These are phyloP conservation scores for Sinodicranocentrus sp. DNA, from an alignment of 2,888 invertebrate species.

Conservation along the genomic window DNA sequence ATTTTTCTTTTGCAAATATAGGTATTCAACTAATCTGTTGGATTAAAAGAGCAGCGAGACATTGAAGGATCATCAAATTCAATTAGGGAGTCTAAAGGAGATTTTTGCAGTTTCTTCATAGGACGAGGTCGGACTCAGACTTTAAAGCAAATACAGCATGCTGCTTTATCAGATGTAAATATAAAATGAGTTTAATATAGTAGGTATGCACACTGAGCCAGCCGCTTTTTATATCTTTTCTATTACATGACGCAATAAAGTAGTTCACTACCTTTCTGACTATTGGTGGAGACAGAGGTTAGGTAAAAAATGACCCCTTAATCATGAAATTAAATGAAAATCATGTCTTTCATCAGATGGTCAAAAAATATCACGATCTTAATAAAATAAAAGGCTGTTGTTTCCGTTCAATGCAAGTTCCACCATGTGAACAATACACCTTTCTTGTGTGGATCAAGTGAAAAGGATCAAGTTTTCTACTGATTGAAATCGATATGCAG, in stretches of 20 bases:
- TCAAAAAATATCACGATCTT: background rate
- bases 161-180: no score
- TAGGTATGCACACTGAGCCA: background rate
- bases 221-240: background rate
- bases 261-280: constrained; percentile 32
- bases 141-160: no score
- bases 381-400: background rate
- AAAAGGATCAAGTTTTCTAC: background rate
- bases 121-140: background rate
- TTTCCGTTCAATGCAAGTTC: constrained; percentile 10
- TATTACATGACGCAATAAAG: constrained; percentile 37
- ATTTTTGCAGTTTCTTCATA: background rate
- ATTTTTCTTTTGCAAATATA: no score
- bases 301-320: constrained; percentile 40
- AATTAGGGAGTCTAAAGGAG: constrained; percentile 6
- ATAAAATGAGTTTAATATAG: no score
- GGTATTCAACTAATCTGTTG: no score
- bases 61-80: constrained; percentile 8
- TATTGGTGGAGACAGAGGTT: constrained; percentile 39
- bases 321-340: constrained; percentile 52
- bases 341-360: constrained; percentile 36
- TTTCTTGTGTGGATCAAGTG: background rate
- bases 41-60: background rate
- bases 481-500: background rate
- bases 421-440: background rate